Evolutionary conservation across 2,888 invertebrate species (phyloP).

Genomic region (Agrotis segetum): DNA sequence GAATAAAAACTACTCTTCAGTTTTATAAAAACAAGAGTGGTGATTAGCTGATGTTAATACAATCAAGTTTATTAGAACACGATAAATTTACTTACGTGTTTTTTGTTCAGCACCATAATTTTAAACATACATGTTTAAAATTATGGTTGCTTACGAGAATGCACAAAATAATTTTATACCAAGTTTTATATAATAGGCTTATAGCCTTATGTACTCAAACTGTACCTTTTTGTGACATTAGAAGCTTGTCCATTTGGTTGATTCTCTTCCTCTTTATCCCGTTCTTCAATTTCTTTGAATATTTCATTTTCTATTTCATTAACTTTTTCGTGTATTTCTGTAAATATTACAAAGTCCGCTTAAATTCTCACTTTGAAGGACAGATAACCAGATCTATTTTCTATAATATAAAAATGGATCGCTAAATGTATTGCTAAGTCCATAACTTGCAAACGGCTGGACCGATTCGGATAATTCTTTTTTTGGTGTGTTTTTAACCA

Average conservation of each 20-base stretch:
- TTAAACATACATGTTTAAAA: neutral
- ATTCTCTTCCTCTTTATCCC: slow-evolving; percentile 67
- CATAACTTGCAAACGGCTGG: too few relatives aligned
- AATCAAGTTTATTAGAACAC: too few relatives aligned
- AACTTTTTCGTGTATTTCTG: slow-evolving; percentile 77
- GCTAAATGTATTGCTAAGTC: too few relatives aligned
- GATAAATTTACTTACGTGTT: too few relatives aligned
- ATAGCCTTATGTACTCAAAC: neutral
- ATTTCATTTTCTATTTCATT: slow-evolving; percentile 80
- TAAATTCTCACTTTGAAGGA: neutral
- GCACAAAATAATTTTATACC: neutral
- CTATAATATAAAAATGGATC: too few relatives aligned
- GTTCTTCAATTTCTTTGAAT: slow-evolving; percentile 82
- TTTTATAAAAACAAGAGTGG: too few relatives aligned
- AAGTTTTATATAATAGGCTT: neutral
- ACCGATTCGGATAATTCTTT: too few relatives aligned
- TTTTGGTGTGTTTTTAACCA: too few relatives aligned
- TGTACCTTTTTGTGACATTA: slow-evolving; percentile 77
- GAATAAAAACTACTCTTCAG: too few relatives aligned
- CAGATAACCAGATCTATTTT: neutral
- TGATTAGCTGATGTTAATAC: too few relatives aligned
- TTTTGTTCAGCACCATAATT: too few relatives aligned
- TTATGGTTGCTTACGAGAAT: neutral
- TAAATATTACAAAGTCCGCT: slow-evolving; percentile 36
- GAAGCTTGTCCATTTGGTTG: slow-evolving; percentile 29